A percentile compares a stretch with the other conserved stretches of the same genome.
These are phyloP conservation scores for Cosmia pyralina DNA, from an alignment of 2,888 invertebrate species.

Conservation along the genomic window DNA sequence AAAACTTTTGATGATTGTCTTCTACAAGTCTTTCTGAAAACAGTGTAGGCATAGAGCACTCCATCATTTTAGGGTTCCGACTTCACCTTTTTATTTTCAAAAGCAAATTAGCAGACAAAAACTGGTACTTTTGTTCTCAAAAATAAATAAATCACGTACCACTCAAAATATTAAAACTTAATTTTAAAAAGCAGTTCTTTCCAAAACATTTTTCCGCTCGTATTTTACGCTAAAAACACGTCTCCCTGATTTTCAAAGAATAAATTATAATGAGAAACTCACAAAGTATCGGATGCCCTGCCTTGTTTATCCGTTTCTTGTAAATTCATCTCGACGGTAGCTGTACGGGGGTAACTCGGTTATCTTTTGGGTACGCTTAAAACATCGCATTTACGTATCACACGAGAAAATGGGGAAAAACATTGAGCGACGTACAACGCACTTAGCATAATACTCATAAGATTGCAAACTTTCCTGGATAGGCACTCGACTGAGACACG, in stretches of 20 bases:
- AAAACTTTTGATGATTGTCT: too few relatives aligned
- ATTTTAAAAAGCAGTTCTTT: slow-evolving; percentile 37
- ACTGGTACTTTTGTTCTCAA: too few relatives aligned
- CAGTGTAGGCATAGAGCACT: too few relatives aligned
- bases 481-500: slow-evolving; percentile 59
- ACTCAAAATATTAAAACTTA: slow-evolving; percentile 35
- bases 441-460: slow-evolving; percentile 71
- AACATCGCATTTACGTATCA: slow-evolving; percentile 69
- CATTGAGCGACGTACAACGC: slow-evolving; percentile 66
- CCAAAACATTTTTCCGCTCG: slow-evolving; percentile 18
- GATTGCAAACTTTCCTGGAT: slow-evolving; percentile 68
- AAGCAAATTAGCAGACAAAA: not conserved
- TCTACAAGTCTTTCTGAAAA: not conserved
- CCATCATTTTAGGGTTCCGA: not conserved
- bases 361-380: slow-evolving; percentile 71
- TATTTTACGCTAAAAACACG: slow-evolving; percentile 48
- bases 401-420: slow-evolving; percentile 66
- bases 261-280: slow-evolving; percentile 62
- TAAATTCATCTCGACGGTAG: slow-evolving; percentile 64
- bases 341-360: slow-evolving; percentile 69
- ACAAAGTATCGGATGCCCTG: slow-evolving; percentile 59
- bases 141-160: not conserved
- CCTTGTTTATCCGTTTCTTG: slow-evolving; percentile 59
- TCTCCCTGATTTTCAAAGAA: slow-evolving; percentile 58
- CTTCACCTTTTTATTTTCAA: not conserved